Base-by-base conservation (phyloP, 2,113 vertebrate species). In the Mionectes macconnelli region DNA sequence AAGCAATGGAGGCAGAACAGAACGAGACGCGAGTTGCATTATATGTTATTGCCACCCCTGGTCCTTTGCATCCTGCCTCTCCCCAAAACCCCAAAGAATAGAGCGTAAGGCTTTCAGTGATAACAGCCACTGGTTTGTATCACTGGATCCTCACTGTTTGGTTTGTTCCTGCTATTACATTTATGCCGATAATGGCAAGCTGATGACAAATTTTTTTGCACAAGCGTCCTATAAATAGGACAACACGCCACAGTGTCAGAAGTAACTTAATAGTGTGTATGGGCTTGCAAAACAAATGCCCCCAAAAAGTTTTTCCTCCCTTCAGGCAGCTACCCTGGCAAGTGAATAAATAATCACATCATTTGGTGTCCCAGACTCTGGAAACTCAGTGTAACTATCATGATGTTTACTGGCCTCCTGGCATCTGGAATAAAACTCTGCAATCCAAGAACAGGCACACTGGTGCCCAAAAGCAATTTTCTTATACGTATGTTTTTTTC, bases 301-400 rank as follows among this genome's bases (percentile, higher is more conserved):
- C 87, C n/a, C 10, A 4, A 45, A 64, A 91, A 75, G 39, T 19
- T 78, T 86, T 68, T 49, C 59, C 82, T 87, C 53, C 82, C 73
- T 80, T 82, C 39, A 56, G 84, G 77, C 87, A 86, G 92, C 70
- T 84, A 49, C 45, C 76, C 84, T 74, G 86, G 86, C 88, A 92
- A 93, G 78, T 67, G 84, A 83, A 74, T 73, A 76, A 94, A 78
- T 77, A 57, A 92, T 77, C 82, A 59, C 96, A 87, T 40, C 30
- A 69, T 73, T 69, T 47, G 52, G 77, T 91, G 64, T 84, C 81
- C 57, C 44, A 37, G 67, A 42, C 69, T 90, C 74, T 86, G 95
- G 94, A 96, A 96, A 96, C 88, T 63, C 45, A 85, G 84, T 52
- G 94, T 90, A 95, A 74, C 75, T 74, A 53, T 85, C 86, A 68